Evolutionary conservation across 2,113 vertebrate species (phyloP).

Genomic region (Equus przewalskii): DNA sequence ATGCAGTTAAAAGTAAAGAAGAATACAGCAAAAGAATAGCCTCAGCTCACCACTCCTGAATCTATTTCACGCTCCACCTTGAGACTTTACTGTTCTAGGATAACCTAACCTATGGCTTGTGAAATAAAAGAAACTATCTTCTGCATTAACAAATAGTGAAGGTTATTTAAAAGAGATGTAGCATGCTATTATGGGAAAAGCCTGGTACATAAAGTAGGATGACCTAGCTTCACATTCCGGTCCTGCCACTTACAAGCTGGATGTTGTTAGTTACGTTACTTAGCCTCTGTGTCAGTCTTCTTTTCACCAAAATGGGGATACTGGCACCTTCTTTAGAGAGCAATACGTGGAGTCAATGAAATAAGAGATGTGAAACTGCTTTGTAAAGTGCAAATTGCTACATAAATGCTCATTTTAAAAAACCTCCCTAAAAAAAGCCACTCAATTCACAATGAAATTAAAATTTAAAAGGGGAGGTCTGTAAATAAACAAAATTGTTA

Average conservation of each 20-base stretch:
- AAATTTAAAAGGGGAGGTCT: background rate
- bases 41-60: background rate
- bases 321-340: background rate
- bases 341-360: background rate
- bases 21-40: slow-evolving; percentile 38
- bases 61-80: slow-evolving; percentile 16
- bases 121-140: background rate
- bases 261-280: background rate
- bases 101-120: background rate
- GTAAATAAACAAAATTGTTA: background rate
- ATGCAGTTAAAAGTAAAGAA: no score
- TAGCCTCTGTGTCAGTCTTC: background rate
- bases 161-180: background rate
- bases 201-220: background rate
- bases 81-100: background rate
- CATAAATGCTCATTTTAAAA: background rate
- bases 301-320: background rate
- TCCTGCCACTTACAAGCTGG: background rate
- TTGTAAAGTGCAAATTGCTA: background rate
- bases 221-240: background rate
- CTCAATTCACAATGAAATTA: background rate
- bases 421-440: background rate
- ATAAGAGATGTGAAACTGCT: background rate
- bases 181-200: background rate
- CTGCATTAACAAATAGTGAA: background rate